phyloP scores from a whole-genome alignment of 2,888 invertebrate species.

The Melieria picta region DNA sequence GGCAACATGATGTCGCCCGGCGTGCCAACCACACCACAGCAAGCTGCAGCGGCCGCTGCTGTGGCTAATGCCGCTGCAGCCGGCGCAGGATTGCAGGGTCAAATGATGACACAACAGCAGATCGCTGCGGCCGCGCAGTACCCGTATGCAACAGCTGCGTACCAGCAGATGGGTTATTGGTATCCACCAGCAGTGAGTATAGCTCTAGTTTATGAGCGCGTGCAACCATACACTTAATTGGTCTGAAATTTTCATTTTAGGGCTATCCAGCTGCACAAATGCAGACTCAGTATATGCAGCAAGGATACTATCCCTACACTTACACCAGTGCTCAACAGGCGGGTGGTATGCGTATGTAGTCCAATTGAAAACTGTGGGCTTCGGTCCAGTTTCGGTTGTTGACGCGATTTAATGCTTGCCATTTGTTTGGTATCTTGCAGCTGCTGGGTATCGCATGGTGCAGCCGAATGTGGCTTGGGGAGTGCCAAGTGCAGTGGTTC shows the following conservation, averaged over 20 bases:
- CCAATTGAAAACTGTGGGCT: neutral
- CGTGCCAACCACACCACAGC: slow-evolving; percentile 59
- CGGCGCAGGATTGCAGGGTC: slow-evolving; percentile 61
- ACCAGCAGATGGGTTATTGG: slow-evolving; percentile 93
- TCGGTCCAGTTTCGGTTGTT: neutral
- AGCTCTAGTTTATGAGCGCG: neutral
- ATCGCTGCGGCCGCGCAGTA: slow-evolving; percentile 72
- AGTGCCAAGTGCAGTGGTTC: slow-evolving; percentile 69
- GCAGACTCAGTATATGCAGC: slow-evolving; percentile 85
- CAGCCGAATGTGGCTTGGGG: slow-evolving; percentile 69
- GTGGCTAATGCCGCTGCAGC: slow-evolving; percentile 58
- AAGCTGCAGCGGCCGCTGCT: slow-evolving; percentile 46
- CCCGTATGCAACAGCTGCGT: slow-evolving; percentile 75
- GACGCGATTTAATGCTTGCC: too few species aligned
- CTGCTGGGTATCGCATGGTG: slow-evolving; percentile 72
- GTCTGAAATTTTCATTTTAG: slow-evolving; percentile 64
- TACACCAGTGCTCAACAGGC: slow-evolving; percentile 79
- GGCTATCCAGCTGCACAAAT: slow-evolving; percentile 76
- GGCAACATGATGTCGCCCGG: slow-evolving; percentile 59
- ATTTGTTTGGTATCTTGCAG: slow-evolving; percentile 41
- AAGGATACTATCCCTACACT: slow-evolving; percentile 76
- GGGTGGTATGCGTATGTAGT: slow-evolving; percentile 67
- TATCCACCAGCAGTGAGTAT: slow-evolving; percentile 79
- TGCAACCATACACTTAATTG: slow-evolving; percentile 20
- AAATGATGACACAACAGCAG: slow-evolving; percentile 71